Evolutionary conservation across 1,140 invertebrate genomes (phyloP), one percentile per base, ranked within the genome.

Genomic region (Phenacoccus solenopsis): DNA sequence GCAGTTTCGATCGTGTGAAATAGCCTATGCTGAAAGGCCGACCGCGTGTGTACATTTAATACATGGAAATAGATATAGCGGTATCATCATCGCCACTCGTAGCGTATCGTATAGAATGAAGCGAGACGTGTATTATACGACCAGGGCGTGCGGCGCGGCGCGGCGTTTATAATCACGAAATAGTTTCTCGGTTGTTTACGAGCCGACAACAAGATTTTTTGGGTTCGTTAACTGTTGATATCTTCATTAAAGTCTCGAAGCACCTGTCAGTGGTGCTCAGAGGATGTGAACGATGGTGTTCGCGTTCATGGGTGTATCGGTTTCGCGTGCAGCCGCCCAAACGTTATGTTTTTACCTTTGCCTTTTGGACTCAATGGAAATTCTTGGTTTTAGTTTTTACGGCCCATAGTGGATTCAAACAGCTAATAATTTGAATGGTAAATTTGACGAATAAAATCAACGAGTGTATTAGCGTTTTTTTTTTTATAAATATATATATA

Each of bases 131-230:
- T 32, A 49, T n/a, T 27, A 64, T 64, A 64, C 20, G 59, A 64
- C n/a, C 56, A 59, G 59, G n/a, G n/a, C n/a, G n/a, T n/a, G n/a
- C n/a, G n/a, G n/a, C n/a, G n/a, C n/a, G n/a, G n/a, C n/a, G n/a
- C n/a, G n/a, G n/a, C n/a, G n/a, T n/a, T n/a, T n/a, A n/a, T 64
- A 64, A 64, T 64, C 59, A 64, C 59, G 59, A 64, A 64, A 64
- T 64, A 64, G 59, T 64, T 64, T 64, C 59, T 64, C 59, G 59
- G 59, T 64, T 64, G 59, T 64, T 64, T 64, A 64, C 25, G 59
- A 64, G 59, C 59, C 59, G 59, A 64, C 59, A 64, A 59, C 56
- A 59, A 64, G 20, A 64, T 64, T 64, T n/a, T 64, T 64, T 64
- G 59, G 59, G 59, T 64, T 64, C 59, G 59, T 64, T 64, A 64